Evolutionary conservation across 2,113 vertebrate species (phyloP), one percentile per base, ranked within the genome.

Genomic region (Xiphophorus hellerii): DNA sequence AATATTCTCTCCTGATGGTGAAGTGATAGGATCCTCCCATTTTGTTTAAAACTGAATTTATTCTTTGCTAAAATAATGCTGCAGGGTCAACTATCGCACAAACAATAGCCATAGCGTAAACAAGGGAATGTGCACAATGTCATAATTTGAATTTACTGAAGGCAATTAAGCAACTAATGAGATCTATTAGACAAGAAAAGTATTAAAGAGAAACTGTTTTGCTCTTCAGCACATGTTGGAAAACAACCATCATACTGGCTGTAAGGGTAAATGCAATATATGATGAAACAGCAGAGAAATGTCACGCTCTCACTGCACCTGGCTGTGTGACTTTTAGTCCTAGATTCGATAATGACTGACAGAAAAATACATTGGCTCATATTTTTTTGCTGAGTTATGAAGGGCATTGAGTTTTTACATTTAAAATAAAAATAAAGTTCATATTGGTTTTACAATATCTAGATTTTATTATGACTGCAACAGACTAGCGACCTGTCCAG

Each of bases 251-350:
- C 14, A 44, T 17, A 28, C 22, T 65, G 42, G 17, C 62, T 44
- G 27, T 54, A 65, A 29, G 17, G 6, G 6, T 71, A 83, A 83
- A 86, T 77, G 67, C 70, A 71, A 77, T 11, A 58, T 72, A 63
- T 80, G 71, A 80, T 77, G 63, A 64, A 79, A 77, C 31, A 1
- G 33, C 54, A 31, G 61, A 70, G 69, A 78, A 74, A 73, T 77
- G 33, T 22, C 68, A 77, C 12, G 60, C 67, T 76, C 63, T 71
- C 58, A 31, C 37, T 33, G 11, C 28, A 20, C 51, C 51, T 51
- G 51, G 20, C 3, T 80, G 22, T 68, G 4, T 33, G 48, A 51
- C 68, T 60, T 74, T 74, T 54, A 60, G 14, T 58, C 14, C 28
- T 44, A 61, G 14, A 75, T 39, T 62, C 62, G 37, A 76, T 61